phyloP scores from a whole-genome alignment of 2,797 vertebrate species.

The Sibirionetta formosa region DNA sequence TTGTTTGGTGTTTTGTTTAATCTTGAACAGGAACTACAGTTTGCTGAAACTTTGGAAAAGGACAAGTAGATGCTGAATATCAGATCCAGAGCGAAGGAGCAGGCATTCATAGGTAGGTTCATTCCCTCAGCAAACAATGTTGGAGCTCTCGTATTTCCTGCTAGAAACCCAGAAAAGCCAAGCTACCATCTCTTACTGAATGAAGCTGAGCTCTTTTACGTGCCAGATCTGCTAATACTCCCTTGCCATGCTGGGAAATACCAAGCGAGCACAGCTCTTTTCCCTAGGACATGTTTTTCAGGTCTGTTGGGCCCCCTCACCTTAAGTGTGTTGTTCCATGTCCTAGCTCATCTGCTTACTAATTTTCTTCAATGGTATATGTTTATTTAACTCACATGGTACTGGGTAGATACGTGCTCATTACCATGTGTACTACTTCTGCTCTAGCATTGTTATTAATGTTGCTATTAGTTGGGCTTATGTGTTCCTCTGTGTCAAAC shows the following conservation, averaged over 20 bases:
- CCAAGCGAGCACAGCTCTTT: neutral
- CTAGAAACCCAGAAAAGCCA: neutral
- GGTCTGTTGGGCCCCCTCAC: neutral
- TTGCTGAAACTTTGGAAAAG: neutral
- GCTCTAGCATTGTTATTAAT: neutral
- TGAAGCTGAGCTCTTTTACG: neutral
- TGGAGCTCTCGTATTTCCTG: fast-evolving
- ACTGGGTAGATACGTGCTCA: fast-evolving
- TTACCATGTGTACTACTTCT: neutral
- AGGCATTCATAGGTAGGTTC: fast-evolving
- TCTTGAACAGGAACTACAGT: neutral
- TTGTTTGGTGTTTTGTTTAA: neutral
- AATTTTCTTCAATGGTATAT: fast-evolving
- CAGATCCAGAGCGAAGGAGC: neutral
- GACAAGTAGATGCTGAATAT: neutral
- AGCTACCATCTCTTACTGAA: fast-evolving
- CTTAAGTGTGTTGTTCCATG: fast-evolving
- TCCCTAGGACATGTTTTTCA: neutral
- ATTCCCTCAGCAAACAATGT: fast-evolving
- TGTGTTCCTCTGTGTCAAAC: fast-evolving
- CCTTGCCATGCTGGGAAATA: fast-evolving
- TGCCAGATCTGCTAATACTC: neutral
- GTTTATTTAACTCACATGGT: neutral
- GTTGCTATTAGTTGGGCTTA: fast-evolving
- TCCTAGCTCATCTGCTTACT: neutral